Evolutionary conservation across 2,888 invertebrate species (phyloP).

Genomic region (Chrysolina americana): DNA sequence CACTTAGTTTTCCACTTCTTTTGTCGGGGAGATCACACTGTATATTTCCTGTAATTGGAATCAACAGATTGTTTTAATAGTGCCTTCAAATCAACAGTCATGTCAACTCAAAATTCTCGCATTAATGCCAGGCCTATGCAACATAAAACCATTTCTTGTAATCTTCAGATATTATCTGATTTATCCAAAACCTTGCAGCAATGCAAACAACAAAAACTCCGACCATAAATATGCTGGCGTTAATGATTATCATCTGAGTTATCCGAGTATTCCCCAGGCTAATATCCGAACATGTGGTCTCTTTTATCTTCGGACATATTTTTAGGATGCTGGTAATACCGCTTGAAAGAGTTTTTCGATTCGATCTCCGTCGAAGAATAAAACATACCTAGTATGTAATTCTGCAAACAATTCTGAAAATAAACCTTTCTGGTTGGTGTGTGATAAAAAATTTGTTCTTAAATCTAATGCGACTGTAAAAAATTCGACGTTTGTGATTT

Average conservation of each 20-base stretch:
- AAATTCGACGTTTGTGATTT: too few species aligned
- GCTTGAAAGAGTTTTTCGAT: not conserved
- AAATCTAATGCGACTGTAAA: too few species aligned
- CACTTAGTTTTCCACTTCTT: too few species aligned
- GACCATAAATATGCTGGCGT: conserved; percentile 37
- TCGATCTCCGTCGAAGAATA: too few species aligned
- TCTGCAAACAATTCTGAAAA: not conserved
- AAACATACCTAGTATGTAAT: too few species aligned
- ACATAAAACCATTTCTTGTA: conserved; percentile 4
- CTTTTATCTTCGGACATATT: conserved; percentile 16
- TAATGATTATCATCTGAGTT: conserved; percentile 39
- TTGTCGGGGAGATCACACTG: too few species aligned
- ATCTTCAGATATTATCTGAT: conserved; percentile 10
- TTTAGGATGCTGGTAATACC: not conserved
- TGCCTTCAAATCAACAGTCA: not conserved
- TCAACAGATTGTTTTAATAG: not conserved
- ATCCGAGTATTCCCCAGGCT: conserved; percentile 23
- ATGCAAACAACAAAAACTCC: conserved; percentile 35
- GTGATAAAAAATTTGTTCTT: too few species aligned
- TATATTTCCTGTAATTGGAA: too few species aligned
- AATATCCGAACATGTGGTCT: conserved; percentile 36
- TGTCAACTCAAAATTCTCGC: too few species aligned
- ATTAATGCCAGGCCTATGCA: not conserved
- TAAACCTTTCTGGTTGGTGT: too few species aligned
- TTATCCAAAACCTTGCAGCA: conserved; percentile 28